phyloP scores from a whole-genome alignment of 2,888 invertebrate species.

The Biston betularia region DNA sequence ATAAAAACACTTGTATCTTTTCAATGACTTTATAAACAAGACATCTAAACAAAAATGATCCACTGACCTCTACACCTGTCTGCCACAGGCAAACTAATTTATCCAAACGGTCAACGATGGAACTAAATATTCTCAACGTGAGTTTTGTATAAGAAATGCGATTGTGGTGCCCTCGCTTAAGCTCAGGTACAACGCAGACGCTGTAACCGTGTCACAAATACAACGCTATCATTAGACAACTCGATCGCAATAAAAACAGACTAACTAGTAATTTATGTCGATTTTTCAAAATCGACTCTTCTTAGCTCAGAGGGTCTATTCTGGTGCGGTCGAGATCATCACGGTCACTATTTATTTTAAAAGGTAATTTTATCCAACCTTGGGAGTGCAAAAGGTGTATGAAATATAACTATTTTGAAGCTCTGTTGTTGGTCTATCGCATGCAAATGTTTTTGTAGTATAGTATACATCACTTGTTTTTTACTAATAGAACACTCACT shows the following conservation, averaged over 20 bases:
- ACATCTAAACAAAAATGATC: background rate
- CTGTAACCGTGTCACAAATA: slow-evolving; percentile 3
- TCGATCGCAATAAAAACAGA: slow-evolving; percentile 17
- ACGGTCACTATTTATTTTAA: background rate
- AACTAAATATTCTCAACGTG: background rate
- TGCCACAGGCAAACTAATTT: background rate
- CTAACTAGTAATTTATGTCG: slow-evolving; percentile 18
- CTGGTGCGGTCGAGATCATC: background rate
- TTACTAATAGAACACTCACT: too few species aligned
- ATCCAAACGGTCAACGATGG: background rate
- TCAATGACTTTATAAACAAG: background rate
- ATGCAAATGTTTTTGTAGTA: too few species aligned
- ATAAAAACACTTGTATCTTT: too few species aligned
- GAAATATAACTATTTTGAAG: too few species aligned
- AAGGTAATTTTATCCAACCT: too few species aligned
- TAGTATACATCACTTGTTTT: too few species aligned
- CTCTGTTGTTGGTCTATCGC: too few species aligned
- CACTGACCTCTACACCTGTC: background rate
- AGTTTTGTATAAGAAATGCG: background rate
- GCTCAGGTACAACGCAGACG: background rate
- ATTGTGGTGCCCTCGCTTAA: background rate
- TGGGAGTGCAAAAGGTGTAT: too few species aligned
- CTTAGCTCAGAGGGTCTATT: background rate
- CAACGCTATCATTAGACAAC: slow-evolving; percentile 11
- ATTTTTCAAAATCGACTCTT: slow-evolving; percentile 22